These are phyloP conservation scores for Drosophila bipectinata DNA, from an alignment of 1,140 invertebrate species.

Conservation along the genomic window DNA sequence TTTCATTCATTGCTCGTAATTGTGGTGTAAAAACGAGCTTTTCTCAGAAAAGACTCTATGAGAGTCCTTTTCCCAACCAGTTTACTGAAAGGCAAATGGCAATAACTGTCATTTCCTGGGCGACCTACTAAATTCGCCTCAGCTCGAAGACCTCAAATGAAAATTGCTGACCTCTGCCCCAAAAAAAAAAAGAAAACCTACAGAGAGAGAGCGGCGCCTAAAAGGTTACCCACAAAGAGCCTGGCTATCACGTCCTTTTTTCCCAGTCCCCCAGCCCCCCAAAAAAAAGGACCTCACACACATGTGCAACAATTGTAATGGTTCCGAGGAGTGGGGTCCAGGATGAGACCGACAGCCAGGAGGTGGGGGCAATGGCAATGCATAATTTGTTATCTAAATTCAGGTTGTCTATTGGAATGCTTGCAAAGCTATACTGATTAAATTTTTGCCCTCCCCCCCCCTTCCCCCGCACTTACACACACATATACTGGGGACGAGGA, in stretches of 20 bases:
- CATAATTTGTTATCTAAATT: constrained; percentile 82
- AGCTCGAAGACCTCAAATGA: constrained; percentile 58
- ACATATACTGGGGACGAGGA: background rate
- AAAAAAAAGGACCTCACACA: constrained; percentile 10
- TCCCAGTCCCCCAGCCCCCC: too few relatives aligned
- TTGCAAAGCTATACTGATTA: constrained; percentile 72
- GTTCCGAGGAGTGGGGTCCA: background rate
- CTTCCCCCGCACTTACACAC: constrained; percentile 3
- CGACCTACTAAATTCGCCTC: constrained; percentile 72
- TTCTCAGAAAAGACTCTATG: background rate
- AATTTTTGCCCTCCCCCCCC: constrained; percentile 38
- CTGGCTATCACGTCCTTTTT: constrained; percentile 37
- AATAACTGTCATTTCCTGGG: constrained; percentile 78
- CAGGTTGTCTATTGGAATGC: constrained; percentile 71
- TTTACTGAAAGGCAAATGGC: constrained; percentile 52
- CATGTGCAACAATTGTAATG: constrained; percentile 68
- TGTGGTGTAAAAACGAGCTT: constrained; percentile 72
- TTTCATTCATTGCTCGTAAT: constrained; percentile 78
- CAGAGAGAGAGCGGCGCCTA: constrained; percentile 16
- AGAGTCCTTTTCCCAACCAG: background rate
- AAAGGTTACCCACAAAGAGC: constrained; percentile 55
- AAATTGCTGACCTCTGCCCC: constrained; percentile 74
- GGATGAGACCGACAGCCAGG: background rate
- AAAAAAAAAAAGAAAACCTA: constrained; percentile 6
- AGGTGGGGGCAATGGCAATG: constrained; percentile 21